Percentiles rank a stretch among this genome's conserved stretches.
Conservation (phyloP, 2,888 invertebrate genomes). For the Dastarcus helophoroides region DNA sequence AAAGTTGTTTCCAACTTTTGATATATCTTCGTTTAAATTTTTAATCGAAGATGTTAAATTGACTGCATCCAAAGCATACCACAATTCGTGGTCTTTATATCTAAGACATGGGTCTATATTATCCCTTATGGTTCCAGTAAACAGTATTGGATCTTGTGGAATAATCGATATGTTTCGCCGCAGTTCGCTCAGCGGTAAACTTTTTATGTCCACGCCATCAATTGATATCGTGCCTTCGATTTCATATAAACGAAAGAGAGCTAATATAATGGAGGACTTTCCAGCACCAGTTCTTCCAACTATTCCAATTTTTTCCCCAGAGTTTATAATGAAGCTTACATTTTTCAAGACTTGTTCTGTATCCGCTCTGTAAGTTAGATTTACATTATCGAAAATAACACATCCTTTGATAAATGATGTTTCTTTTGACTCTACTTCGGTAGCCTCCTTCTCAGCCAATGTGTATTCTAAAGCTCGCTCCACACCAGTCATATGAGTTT, state of each 20-base stretch:
- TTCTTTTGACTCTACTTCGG: constrained; percentile 37
- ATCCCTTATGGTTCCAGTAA: constrained; percentile 50
- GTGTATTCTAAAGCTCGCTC: constrained; percentile 54
- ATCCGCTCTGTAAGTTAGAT: constrained; percentile 60
- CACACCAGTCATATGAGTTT: constrained; percentile 79
- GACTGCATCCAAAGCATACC: constrained; percentile 28
- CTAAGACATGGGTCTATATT: constrained; percentile 21
- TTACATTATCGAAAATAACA: constrained; percentile 56
- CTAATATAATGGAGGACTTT: constrained; percentile 56
- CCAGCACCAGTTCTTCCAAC: constrained; percentile 78
- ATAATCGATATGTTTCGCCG: constrained; percentile 70
- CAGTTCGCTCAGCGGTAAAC: constrained; percentile 59
- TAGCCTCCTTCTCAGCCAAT: constrained; percentile 27
- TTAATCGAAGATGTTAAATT: constrained; percentile 37
- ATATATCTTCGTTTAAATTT: constrained; percentile 37
- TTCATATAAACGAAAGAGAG: constrained; percentile 55
- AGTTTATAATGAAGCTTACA: constrained; percentile 53
- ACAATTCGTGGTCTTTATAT: constrained; percentile 19
- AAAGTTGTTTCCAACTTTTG: constrained; percentile 53
- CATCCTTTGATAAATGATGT: constrained; percentile 63
- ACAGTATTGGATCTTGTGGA: constrained; percentile 74
- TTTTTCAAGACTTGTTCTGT: constrained; percentile 66
- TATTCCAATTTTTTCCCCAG: constrained; percentile 67
- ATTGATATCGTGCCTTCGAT: constrained; percentile 41
- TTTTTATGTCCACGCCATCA: constrained; percentile 58